Base-by-base conservation (phyloP, 1,140 invertebrate species). In the Atta texana region DNA sequence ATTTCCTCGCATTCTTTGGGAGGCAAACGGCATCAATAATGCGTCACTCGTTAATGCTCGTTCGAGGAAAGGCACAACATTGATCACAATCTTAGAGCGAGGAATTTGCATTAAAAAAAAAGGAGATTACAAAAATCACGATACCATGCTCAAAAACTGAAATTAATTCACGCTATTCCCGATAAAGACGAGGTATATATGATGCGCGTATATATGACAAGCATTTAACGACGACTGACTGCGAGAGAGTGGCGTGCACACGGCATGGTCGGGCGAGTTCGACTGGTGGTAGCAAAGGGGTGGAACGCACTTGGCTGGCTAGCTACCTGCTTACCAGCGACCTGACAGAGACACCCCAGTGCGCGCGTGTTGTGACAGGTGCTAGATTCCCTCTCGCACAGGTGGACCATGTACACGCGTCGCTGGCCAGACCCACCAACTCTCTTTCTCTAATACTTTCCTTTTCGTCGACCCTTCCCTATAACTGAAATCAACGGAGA, bases 341-440 rank as follows among this genome's bases (percentile, higher is more conserved):
- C 82, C 90, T 89, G 89, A 88, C 78, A 44, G 39, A 49, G 39
- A 49, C 66, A 77, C 75, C 75, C 91, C 87, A 88, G 91, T 92
- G 93, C 93, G 92, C 93, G 92, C 91, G 93, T 92, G 92, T 92
- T 91, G 89, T 90, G 94, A 94, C 94, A 94, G 94, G 94, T 94
- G 94, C 92, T 93, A 85, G 89, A 85, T 91, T 64, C 87, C 91
- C 90, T 92, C 91, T 93, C 88, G 93, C 93, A 81, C 77, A 94
- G 93, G 94, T 94, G 93, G 92, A 94, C 93, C 93, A 91, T 89
- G 85, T 57, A 87, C 90, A 86, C 81, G 76, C 90, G 76, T 55
- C 76, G 78, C 51, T 71, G 34, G n/a, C 75, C 87, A 51, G 87
- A 90, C 89, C 74, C 69, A 81, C 85, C 78, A 86, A 86, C 90